Conservation (phyloP, 2,888 invertebrate genomes). For the Ichneumoninae sp. region DNA sequence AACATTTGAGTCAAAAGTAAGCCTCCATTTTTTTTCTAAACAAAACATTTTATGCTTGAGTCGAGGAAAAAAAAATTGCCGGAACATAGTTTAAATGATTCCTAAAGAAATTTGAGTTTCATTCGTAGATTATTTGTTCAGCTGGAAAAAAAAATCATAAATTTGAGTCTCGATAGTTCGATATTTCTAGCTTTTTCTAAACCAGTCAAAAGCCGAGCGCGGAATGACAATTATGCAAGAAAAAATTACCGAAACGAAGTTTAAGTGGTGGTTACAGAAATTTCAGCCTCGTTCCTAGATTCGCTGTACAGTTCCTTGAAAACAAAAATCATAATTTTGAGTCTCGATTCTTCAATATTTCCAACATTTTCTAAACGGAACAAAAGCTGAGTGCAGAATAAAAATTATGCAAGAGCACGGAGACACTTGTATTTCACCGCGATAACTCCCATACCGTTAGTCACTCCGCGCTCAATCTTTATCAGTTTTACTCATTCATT, state of each 20-base stretch:
- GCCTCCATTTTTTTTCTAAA: not conserved
- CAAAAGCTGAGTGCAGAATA: not conserved
- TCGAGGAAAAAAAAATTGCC: not conserved
- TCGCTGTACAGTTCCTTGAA: not conserved
- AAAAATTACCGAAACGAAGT: not conserved
- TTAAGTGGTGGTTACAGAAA: not conserved
- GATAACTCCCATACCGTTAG: not conserved
- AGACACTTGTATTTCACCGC: not conserved
- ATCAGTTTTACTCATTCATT: constrained; percentile 40
- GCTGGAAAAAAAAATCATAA: not conserved
- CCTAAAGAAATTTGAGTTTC: not conserved
- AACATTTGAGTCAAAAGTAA: not conserved
- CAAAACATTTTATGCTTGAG: not conserved
- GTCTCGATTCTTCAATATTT: not conserved
- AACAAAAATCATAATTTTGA: not conserved
- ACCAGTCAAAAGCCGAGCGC: not conserved
- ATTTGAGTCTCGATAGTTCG: not conserved
- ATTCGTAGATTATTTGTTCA: not conserved
- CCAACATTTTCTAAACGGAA: not conserved
- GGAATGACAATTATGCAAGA: constrained; percentile 14
- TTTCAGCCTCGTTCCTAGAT: not conserved
- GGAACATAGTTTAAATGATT: not conserved
- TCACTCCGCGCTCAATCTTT: constrained; percentile 36
- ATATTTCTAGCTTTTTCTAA: not conserved
- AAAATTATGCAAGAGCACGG: constrained; percentile 8